Evolutionary conservation across 2,113 vertebrate species (phyloP).

Genomic region (Myanophis thanlyinensis): DNA sequence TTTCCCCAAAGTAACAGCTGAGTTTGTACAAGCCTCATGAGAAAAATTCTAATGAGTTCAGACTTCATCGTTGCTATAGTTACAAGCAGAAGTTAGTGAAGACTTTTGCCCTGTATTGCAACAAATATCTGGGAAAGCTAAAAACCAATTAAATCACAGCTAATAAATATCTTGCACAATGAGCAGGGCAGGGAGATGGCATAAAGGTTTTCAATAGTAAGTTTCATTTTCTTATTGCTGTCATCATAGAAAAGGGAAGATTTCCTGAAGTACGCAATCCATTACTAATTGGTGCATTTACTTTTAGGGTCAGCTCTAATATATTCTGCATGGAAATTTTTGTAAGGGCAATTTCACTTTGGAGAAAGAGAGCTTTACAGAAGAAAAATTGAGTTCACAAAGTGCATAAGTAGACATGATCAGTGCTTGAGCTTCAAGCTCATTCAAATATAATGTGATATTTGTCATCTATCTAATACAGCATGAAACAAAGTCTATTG

Average conservation of each 20-base stretch:
- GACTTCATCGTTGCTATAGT: constrained; percentile 19
- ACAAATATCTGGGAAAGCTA: constrained; percentile 1
- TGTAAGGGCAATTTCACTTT: not conserved
- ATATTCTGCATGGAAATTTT: not conserved
- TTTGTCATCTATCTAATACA: not conserved
- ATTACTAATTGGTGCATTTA: not conserved
- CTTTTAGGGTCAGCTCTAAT: not conserved
- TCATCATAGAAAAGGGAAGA: not conserved
- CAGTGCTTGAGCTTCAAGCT: not conserved
- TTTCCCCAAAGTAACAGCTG: constrained; percentile 1
- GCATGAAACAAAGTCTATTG: not conserved
- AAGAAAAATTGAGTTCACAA: not conserved
- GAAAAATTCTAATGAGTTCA: constrained; percentile 19
- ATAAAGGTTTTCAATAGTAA: not conserved
- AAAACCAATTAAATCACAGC: constrained; percentile 8
- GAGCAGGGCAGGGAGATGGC: not conserved
- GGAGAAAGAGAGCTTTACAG: not conserved
- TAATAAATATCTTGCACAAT: constrained; percentile 25
- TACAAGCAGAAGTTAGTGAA: constrained; percentile 7
- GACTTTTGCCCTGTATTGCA: constrained; percentile 22
- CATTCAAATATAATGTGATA: not conserved
- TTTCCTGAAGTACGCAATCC: not conserved
- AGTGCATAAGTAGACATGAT: not conserved
- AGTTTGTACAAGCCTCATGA: constrained; percentile 7
- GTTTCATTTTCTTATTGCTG: not conserved